These are phyloP conservation scores for Stichodactyla mertensii DNA, from an alignment of 64 coral and sea anemone genomes.

Conservation along the genomic window DNA sequence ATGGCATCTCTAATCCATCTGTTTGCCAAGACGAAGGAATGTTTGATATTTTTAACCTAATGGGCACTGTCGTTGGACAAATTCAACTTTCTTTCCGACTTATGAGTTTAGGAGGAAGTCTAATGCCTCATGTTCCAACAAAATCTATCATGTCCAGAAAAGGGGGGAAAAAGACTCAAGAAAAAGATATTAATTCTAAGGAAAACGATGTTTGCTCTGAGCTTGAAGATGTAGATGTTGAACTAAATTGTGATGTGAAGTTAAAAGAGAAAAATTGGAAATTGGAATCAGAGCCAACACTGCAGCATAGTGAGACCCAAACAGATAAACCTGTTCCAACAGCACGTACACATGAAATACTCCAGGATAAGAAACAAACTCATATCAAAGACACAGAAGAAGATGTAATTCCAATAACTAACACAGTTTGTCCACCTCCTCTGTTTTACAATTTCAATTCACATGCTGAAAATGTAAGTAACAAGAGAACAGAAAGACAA, in stretches of 20 bases:
- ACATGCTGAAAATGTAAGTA: not conserved
- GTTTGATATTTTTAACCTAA: constrained; percentile 79
- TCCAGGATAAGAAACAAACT: not conserved
- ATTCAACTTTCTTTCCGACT: constrained; percentile 71
- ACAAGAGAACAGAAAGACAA: not conserved
- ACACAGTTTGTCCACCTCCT: constrained; percentile 80
- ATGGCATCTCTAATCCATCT: constrained; percentile 65
- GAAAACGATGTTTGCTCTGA: not conserved
- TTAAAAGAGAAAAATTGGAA: not conserved
- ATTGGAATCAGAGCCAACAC: not conserved
- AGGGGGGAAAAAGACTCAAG: not conserved
- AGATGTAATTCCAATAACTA: constrained; percentile 59
- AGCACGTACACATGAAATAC: not conserved
- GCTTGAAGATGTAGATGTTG: not conserved
- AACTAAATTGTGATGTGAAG: not conserved
- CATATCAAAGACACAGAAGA: not conserved
- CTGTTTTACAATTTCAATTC: constrained; percentile 59
- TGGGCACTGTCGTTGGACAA: constrained; percentile 70
- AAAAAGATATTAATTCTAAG: not conserved
- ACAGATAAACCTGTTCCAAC: constrained; percentile 31
- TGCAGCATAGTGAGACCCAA: constrained; percentile 52
- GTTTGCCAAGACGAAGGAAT: constrained; percentile 65
- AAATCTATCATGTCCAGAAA: constrained; percentile 1
- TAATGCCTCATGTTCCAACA: constrained; percentile 68
- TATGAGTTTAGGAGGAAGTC: constrained; percentile 73